Base-by-base conservation (phyloP, 2,797 vertebrate species). In the Diglossa cyanea region DNA sequence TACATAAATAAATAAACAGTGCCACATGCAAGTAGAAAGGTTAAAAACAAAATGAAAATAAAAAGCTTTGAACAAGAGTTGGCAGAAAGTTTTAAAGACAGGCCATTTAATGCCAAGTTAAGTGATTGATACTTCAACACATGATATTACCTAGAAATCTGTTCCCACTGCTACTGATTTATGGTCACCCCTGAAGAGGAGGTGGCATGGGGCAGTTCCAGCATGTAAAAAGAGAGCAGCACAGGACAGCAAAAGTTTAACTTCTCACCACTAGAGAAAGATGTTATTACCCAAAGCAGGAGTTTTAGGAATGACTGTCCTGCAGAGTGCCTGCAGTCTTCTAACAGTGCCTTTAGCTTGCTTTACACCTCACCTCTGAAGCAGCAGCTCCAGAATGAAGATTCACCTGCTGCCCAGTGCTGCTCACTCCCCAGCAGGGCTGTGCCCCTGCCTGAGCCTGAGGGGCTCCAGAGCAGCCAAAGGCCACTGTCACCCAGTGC, bases 1-100 rank as follows among this genome's bases (percentile, higher is more conserved):
- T 57, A 78, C 31, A 90, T 58, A 88, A 85, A 92, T 72, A 88
- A 90, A 91, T 73, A 90, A 83, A 81, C 30, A 86, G n/a, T 51
- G 42, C 53, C 65, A 84, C 28, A 40, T 77, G 42, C 60, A 80
- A 93, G 20, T 31, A 60, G 25, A 77, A 89, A 86, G 39, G n/a
- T 71, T 75, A 28, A 88, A 88, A 84, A 14, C 51, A 79, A 67
- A 66, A 66, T 66, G 33, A 78, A 55, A 78, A 66, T 66, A 82
- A 39, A n/a, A 51, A 25, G 2, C 17, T 66, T 76, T 47, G 31
- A 63, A 44, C 54, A 77, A 68, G 57, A 77, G 20, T 40, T 77
- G 37, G 50, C 65, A 95, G 26, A 44, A 92, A 85, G 33, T 82
- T 79, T 77, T 90, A 47, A 76, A 91, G 45, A 71, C 48, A 57